Base-by-base conservation (phyloP, 2,888 invertebrate species). In the Smittia sp. region DNA sequence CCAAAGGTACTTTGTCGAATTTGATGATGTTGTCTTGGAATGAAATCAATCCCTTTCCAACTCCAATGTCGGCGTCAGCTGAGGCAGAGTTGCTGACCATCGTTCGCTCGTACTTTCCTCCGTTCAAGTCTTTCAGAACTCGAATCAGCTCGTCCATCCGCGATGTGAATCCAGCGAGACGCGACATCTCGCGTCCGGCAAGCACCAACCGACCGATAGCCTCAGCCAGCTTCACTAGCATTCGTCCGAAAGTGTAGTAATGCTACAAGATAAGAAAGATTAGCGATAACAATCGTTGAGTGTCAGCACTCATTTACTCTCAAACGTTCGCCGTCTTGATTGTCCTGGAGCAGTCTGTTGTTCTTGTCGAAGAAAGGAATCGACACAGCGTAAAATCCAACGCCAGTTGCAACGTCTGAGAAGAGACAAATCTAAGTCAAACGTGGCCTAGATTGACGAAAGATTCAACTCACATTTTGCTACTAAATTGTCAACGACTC, bases 341-440 rank as follows among this genome's bases (percentile, higher is more conserved):
- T 86, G 0, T 84, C 84, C 0, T 88, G 84, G 24, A 94, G 84
- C 74, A 90, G 79, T 22, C 88, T 85, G 82, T 95, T 92, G 76
- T 88, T 84, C 7, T 86, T 83, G 39, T 90, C 86, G 80, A 98
- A 89, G 86, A 98, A 99, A 4, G 98, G 98, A 75, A 96, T 84
- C 62, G 97, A 96, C 6, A 98, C 96, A 0, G 96, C 93, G 81
- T 91, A 90, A 84, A 97, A 99, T 13, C 98, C 98, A 73, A 98
- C 93, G 54, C 94, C 90, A n/a, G 96, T 96, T 0, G 98, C 98
- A 75, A 95, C 84, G 83, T 98, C 94, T 94, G 83, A 6, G n/a
- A n/a, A n/a, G n/a, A n/a, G 83, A 82, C 52, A 54, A 75, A 75
- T 58, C 22, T 24, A 25, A 63, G n/a, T 58, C 72, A 62, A n/a